Evolutionary conservation across 2,113 vertebrate genomes (phyloP).

Genomic region (Notiomystis cincta): DNA sequence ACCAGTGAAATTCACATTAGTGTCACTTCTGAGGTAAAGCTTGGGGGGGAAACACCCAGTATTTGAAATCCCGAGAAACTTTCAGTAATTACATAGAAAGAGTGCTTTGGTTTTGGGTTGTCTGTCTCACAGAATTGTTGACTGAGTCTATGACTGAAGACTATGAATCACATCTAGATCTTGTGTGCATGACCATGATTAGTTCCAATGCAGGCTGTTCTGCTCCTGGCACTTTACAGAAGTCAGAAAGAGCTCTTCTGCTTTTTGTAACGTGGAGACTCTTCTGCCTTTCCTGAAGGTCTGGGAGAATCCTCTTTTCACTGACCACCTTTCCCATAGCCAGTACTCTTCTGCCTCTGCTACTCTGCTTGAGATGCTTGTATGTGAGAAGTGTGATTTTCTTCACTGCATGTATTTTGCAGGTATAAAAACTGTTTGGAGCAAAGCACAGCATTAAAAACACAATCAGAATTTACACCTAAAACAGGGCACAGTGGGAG

Average conservation of each 20-base stretch:
- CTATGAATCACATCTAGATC: background rate
- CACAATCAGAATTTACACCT: background rate
- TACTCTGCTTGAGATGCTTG: background rate
- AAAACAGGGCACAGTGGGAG: background rate
- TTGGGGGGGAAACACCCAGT: accelerated
- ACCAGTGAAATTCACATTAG: background rate
- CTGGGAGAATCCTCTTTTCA: background rate
- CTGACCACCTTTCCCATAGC: background rate
- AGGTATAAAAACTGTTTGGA: background rate
- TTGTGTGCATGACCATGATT: background rate
- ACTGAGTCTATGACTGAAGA: background rate
- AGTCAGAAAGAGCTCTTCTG: background rate
- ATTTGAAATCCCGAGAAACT: background rate
- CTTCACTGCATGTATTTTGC: background rate
- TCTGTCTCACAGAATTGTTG: background rate
- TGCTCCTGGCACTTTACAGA: background rate
- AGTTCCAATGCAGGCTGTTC: background rate
- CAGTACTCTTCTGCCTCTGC: background rate
- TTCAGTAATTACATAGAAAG: background rate
- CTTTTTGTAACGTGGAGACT: background rate
- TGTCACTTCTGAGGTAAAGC: background rate
- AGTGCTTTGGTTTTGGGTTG: background rate
- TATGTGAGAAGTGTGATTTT: background rate
- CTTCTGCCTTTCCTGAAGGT: background rate
- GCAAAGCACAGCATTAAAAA: background rate